A percentile compares a stretch with the other conserved stretches of the same genome.
phyloP scores from a whole-genome alignment of 1,140 invertebrate species.

The Phocides pigmalion region DNA sequence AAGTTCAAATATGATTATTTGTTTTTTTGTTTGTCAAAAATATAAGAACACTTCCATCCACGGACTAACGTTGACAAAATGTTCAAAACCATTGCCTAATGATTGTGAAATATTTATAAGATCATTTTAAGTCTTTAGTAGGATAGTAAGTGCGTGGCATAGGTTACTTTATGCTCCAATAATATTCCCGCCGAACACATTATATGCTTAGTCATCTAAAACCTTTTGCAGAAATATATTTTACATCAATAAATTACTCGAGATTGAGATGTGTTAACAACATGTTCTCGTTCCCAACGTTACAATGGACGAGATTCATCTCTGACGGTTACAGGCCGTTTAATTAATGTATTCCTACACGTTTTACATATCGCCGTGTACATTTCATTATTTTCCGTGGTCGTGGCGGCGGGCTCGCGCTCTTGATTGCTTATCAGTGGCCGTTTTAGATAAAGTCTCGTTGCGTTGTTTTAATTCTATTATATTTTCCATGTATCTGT shows the following conservation, averaged over 20 bases:
- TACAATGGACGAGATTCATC: constrained; percentile 25
- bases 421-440: constrained; percentile 34
- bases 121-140: too few relatives aligned
- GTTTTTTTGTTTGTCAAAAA: too few relatives aligned
- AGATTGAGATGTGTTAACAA: constrained; percentile 28
- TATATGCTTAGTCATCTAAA: neutral
- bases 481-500: constrained; percentile 21
- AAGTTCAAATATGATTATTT: too few relatives aligned
- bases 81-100: too few relatives aligned
- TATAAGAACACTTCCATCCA: too few relatives aligned
- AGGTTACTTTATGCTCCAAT: neutral
- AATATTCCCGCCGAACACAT: neutral
- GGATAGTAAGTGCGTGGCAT: too few relatives aligned
- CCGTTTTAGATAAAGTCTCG: constrained; percentile 32
- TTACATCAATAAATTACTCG: constrained; percentile 9
- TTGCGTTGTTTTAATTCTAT: constrained; percentile 39
- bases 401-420: constrained; percentile 19
- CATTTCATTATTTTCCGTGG: constrained; percentile 31
- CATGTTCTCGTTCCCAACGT: constrained; percentile 16
- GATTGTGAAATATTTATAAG: too few relatives aligned
- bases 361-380: constrained; percentile 28
- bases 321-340: constrained; percentile 18
- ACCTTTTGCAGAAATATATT: neutral
- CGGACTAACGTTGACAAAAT: too few relatives aligned
- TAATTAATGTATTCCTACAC: constrained; percentile 27